Conservation (phyloP, 2,888 invertebrate species). For the Lithophane leautieri region DNA sequence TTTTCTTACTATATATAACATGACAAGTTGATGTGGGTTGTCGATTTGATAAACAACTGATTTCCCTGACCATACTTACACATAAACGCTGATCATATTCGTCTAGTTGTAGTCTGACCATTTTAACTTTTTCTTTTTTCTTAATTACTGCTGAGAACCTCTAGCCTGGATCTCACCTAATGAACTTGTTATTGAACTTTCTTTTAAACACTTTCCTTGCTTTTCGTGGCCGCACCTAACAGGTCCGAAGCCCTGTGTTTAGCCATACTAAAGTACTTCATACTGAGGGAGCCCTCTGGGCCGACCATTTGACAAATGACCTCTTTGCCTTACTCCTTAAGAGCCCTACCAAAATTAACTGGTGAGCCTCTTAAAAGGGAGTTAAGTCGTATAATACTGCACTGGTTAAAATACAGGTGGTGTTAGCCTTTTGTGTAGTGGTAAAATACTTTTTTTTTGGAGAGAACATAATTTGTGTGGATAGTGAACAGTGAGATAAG, state of each 20-base stretch:
- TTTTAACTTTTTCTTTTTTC: no score
- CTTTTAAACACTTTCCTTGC: background rate
- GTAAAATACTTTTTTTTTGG: background rate
- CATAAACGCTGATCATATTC: background rate
- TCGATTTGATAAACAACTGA: background rate
- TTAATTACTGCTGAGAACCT: no score
- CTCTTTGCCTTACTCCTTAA: background rate
- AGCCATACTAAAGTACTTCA: slow-evolving; percentile 4
- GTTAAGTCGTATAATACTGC: background rate
- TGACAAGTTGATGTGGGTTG: no score
- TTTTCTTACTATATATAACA: no score
- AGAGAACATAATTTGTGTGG: slow-evolving; percentile 1
- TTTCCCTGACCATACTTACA: background rate
- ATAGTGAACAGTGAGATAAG: background rate
- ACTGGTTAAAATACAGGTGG: background rate
- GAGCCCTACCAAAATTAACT: slow-evolving; percentile 5
- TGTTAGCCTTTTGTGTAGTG: background rate
- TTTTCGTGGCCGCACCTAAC: slow-evolving; percentile 7
- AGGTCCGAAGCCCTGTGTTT: background rate
- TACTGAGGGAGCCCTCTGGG: background rate
- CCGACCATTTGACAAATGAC: slow-evolving; percentile 28
- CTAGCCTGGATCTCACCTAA: no score
- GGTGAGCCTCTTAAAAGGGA: background rate
- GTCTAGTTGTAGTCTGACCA: no score
- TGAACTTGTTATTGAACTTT: background rate